A percentile compares a stretch with the other conserved stretches of the same genome.
phyloP scores from a whole-genome alignment of 2,797 vertebrate species.

The Betta splendens region DNA sequence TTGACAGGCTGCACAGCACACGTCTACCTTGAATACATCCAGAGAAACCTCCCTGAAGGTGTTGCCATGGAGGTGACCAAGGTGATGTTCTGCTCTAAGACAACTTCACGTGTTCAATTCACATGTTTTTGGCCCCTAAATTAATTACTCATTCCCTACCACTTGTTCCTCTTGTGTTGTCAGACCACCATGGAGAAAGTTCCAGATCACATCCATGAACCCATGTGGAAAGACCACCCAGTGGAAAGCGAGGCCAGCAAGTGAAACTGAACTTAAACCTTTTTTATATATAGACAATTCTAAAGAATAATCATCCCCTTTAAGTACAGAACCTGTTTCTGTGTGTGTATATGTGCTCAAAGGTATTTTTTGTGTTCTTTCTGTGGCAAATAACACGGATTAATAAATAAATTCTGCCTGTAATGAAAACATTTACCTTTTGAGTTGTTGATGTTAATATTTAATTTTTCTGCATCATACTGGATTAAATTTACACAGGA shows the following conservation, averaged over 20 bases:
- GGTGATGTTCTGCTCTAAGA: slow-evolving; percentile 67
- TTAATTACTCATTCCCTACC: neutral
- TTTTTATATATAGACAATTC: neutral
- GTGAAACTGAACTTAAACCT: slow-evolving; percentile 47
- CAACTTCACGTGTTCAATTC: neutral
- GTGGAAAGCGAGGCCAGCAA: slow-evolving; percentile 66
- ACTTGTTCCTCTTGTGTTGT: slow-evolving; percentile 35
- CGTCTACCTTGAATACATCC: slow-evolving; percentile 94
- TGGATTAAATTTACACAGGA: slow-evolving; percentile 5
- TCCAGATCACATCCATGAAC: slow-evolving; percentile 90
- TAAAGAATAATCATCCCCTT: neutral
- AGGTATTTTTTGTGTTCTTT: slow-evolving; percentile 11
- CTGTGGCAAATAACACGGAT: slow-evolving; percentile 4
- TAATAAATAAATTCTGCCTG: slow-evolving; percentile 9
- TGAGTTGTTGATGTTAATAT: neutral
- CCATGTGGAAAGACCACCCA: slow-evolving; percentile 84
- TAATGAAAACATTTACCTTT: neutral
- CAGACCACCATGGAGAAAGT: slow-evolving; percentile 89
- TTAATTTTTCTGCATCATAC: neutral
- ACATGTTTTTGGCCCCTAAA: neutral
- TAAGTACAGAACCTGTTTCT: neutral
- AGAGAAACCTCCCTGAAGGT: slow-evolving; percentile 96
- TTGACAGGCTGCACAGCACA: slow-evolving; percentile 89
- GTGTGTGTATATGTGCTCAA: neutral
- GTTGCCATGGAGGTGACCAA: slow-evolving; percentile 95